Base-by-base conservation (phyloP, 2,113 vertebrate genomes). In the Hiodon alosoides region DNA sequence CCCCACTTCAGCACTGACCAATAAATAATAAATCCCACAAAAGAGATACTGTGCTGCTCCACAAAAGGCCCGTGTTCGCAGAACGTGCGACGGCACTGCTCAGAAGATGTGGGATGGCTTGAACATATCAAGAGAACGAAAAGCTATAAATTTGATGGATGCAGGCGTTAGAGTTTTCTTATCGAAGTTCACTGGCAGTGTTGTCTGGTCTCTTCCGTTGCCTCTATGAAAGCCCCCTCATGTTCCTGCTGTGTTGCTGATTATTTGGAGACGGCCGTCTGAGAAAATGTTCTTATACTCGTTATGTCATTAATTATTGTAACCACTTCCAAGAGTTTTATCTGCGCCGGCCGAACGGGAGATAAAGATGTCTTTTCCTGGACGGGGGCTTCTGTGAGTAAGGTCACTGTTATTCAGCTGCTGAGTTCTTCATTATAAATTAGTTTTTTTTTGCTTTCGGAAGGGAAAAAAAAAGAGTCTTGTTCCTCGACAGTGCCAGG, bases 141-240 rank as follows among this genome's bases (percentile, higher is more conserved):
- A 85, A 88, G 83, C 91, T 89, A 93, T 94, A 93, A 94, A 94
- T 89, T 90, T 94, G 92, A 94, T 94, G 93, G 91, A 94, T 94
- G 70, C 16, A 6, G 51, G 46, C 91, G 91, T 93, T 93, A 92
- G 93, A 90, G 89, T 89, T 91, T 87, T 85, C 93, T 94, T 94
- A 94, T 94, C 93, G 92, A 90, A 84, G 90, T 86, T 84, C 86
- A 85, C 81, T 92, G 92, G 90, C 90, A 91, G 93, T 90, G 91
- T 93, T 90, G 91, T 92, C 90, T 89, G 85, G 89, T 90, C 87
- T 84, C 89, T 89, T 91, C 92, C 89, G 88, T 90, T 91, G 91
- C 92, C 92, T 90, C 90, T 89, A 87, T 87, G 89, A 89, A 87
- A 80, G 89, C 87, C 89, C 92, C 93, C 88, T 93, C 84, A 83